Evolutionary conservation across 2,113 vertebrate genomes (phyloP).

Genomic region (Malurus cyaneus): DNA sequence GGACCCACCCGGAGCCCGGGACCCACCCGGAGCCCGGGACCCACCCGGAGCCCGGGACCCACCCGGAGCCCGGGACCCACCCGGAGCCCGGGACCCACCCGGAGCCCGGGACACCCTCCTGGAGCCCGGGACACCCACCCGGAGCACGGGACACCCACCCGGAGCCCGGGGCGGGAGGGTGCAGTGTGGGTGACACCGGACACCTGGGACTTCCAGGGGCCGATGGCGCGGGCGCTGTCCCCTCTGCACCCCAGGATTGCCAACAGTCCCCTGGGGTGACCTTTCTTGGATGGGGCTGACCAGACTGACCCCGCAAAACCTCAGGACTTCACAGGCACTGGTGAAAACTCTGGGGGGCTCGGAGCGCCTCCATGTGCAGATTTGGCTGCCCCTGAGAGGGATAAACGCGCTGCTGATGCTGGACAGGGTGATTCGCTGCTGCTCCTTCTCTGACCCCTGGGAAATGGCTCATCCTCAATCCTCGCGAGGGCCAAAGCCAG

Average conservation of each 20-base stretch:
- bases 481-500: background rate
- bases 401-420: rapidly evolving
- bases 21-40: too few species aligned
- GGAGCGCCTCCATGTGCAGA: background rate
- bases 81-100: too few species aligned
- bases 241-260: rapidly evolving
- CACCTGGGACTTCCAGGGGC: background rate
- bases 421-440: background rate
- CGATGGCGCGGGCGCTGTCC: rapidly evolving
- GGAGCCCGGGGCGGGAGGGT: background rate
- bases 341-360: background rate
- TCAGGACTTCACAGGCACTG: background rate
- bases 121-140: too few species aligned
- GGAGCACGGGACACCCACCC: too few species aligned
- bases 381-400: background rate
- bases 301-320: background rate
- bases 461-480: background rate
- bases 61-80: too few species aligned
- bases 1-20: too few species aligned
- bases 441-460: background rate
- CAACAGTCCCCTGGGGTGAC: background rate
- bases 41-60: too few species aligned
- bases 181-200: rapidly evolving
- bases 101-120: too few species aligned
- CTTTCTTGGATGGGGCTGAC: background rate